Percentiles rank a stretch among this genome's conserved stretches.
Evolutionary conservation across 2,797 vertebrate species (phyloP).

Genomic region (Notolepis coatsorum): DNA sequence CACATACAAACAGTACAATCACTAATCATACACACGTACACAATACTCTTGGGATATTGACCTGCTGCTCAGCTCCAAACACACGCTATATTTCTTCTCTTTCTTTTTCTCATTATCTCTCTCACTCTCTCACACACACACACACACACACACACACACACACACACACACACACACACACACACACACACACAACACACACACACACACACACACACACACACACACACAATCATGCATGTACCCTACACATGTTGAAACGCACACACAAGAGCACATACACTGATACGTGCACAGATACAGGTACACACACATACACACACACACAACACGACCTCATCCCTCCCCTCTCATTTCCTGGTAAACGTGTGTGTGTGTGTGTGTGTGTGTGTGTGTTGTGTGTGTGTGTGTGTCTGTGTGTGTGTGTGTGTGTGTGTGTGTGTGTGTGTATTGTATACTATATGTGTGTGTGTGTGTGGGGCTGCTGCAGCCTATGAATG

Average conservation of each 20-base stretch:
- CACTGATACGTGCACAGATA: not conserved
- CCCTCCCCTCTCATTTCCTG: constrained; percentile 60
- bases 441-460: not conserved
- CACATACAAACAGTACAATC: too few relatives aligned
- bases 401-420: not conserved
- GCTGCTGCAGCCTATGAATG: constrained; percentile 89
- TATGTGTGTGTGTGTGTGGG: constrained; percentile 33
- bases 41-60: too few relatives aligned
- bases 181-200: constrained; percentile 2
- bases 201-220: constrained; percentile 9
- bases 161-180: constrained; percentile 23
- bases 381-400: constrained; percentile 9
- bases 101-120: not conserved
- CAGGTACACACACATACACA: not conserved
- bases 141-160: constrained; percentile 6
- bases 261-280: not conserved
- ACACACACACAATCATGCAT: constrained; percentile 25
- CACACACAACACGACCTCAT: constrained; percentile 1
- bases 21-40: too few relatives aligned
- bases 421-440: not conserved
- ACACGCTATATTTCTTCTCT: not conserved
- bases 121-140: constrained; percentile 28
- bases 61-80: too few relatives aligned
- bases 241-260: not conserved
- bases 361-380: constrained; percentile 28